Conservation (phyloP, 2,888 invertebrate species). For the Morpho achilles region DNA sequence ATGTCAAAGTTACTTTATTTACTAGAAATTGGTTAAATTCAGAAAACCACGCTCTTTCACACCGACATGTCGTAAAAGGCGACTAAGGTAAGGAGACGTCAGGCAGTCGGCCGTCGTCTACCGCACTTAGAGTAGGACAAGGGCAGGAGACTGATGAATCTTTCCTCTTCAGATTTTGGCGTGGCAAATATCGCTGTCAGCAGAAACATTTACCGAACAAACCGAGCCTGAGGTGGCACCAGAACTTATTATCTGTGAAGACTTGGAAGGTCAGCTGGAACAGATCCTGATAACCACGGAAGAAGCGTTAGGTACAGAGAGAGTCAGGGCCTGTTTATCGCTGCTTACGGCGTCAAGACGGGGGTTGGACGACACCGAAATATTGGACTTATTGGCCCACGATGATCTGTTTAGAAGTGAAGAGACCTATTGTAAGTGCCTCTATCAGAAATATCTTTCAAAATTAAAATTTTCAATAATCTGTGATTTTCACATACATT, state of each 20-base stretch:
- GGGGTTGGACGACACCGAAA: conserved; percentile 90
- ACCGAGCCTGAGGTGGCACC: conserved; percentile 58
- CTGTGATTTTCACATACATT: no score
- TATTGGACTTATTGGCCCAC: conserved; percentile 84
- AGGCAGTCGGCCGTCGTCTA: no score
- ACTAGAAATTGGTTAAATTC: no score
- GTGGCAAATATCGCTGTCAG: conserved; percentile 74
- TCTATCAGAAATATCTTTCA: background rate
- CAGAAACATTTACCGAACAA: conserved; percentile 66
- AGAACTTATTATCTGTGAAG: conserved; percentile 63
- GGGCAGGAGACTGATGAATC: background rate
- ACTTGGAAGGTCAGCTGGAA: conserved; percentile 80
- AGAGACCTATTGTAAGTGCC: conserved; percentile 80
- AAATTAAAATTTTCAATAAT: no score
- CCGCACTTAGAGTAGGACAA: no score
- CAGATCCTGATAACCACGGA: conserved; percentile 84
- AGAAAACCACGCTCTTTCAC: no score
- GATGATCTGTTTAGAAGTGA: conserved; percentile 81
- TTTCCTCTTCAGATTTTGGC: conserved; percentile 61
- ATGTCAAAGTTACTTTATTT: no score
- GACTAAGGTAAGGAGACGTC: no score
- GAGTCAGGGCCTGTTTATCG: conserved; percentile 84
- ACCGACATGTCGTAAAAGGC: no score
- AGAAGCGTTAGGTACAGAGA: conserved; percentile 81
- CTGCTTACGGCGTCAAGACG: conserved; percentile 86